Conservation (phyloP, 2,888 invertebrate genomes). For the Pterobdella sp. region DNA sequence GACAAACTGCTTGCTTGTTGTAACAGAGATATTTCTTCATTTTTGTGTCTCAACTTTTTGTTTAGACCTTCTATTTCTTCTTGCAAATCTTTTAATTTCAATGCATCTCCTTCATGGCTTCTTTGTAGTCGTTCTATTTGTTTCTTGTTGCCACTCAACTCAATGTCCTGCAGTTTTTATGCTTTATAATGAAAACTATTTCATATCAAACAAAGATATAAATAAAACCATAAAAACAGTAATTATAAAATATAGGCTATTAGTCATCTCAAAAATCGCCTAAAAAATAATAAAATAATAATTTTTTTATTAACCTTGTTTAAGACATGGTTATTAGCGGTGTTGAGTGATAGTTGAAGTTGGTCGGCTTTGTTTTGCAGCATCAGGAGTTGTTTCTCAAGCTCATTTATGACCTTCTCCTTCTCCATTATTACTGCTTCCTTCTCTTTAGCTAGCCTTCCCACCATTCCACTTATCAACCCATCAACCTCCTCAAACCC, state of each 20-base stretch:
- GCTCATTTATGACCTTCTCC: not conserved
- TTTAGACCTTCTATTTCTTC: not conserved
- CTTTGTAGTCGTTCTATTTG: not conserved
- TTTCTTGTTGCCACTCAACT: not conserved
- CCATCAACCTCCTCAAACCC: too few relatives aligned
- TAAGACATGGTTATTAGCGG: not conserved
- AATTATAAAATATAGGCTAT: too few relatives aligned
- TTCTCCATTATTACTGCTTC: not conserved
- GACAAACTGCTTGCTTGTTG: too few relatives aligned
- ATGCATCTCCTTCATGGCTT: not conserved
- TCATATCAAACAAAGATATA: too few relatives aligned
- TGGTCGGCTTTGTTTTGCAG: not conserved
- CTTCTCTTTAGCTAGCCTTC: not conserved
- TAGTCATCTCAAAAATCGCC: too few relatives aligned
- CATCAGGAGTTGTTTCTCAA: not conserved
- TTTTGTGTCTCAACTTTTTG: not conserved
- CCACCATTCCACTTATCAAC: not conserved
- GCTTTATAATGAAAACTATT: not conserved
- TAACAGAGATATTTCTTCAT: too few relatives aligned
- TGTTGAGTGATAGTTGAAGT: not conserved
- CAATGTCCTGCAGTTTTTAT: not conserved
- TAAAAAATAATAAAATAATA: too few relatives aligned
- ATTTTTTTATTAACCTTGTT: too few relatives aligned
- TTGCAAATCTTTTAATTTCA: not conserved
- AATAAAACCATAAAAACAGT: too few relatives aligned